Base-by-base conservation (phyloP, 2,888 invertebrate genomes). In the Meiosimyza platycephala region DNA sequence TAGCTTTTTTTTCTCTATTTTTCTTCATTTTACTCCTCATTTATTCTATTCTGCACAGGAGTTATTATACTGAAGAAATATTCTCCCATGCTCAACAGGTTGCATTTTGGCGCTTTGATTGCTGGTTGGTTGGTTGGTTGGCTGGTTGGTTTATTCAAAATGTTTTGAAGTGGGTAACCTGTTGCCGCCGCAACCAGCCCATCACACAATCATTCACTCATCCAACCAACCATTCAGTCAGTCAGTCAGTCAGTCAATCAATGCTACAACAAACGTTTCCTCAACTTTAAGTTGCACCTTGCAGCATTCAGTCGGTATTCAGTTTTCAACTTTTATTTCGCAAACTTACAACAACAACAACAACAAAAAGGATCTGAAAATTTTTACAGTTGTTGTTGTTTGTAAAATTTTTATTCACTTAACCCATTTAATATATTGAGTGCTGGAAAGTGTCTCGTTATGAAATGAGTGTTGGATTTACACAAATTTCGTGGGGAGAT, bases 161-260 rank as follows among this genome's bases (percentile, higher is more conserved):
- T 57, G 76, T 78, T 80, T 81, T 81, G 83, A 80, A 80, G 80
- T 82, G 83, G 81, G 82, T 83, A 81, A 82, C 83, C 83, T 82
- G 82, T 83, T 77, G 74, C 73, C 33, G 22, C 55, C 33, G 22
- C 55, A 64, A 51, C 69, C 68, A 77, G 78, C 81, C 83, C 82
- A 79, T 82, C 84, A 82, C 80, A 81, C 79, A 82, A 74, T 76
- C 73, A 74, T 75, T 67, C 69, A 74, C 59, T 66, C 55, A 55
- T 15, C 16, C 50, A 66, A 22, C 11, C 11, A 22, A 64, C 47
- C 47, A 47, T 12, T 15, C 63, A 57, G 22, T 15, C 50, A 22
- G 48, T 47, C 55, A 50, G 47, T 7, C 16, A 50, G 52, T 69
- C 60, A 69, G 51, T 60, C 69, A 69, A 40, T 63, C 47, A 47